These are phyloP conservation scores for Ploceus nigricollis DNA, from an alignment of 2,113 vertebrate genomes.

Conservation along the genomic window DNA sequence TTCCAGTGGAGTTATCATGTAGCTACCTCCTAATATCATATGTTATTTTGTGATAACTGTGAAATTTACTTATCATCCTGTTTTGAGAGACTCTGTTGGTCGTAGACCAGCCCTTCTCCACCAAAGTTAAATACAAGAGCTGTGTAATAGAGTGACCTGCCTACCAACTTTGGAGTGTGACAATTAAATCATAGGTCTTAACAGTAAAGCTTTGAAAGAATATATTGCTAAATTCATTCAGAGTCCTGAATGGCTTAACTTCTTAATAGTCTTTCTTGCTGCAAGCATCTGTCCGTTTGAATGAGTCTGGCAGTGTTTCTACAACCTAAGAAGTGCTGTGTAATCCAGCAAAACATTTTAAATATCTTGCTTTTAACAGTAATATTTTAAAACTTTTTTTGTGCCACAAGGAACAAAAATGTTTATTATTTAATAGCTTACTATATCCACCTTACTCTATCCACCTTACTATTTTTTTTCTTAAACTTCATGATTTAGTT, in stretches of 20 bases:
- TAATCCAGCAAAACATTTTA: not conserved
- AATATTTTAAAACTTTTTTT: not conserved
- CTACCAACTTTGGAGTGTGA: slow-evolving; percentile 10
- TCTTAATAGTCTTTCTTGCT: not conserved
- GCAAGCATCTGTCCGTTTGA: not conserved
- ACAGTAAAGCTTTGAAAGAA: not conserved
- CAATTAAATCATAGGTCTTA: slow-evolving; percentile 20
- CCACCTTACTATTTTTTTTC: not conserved
- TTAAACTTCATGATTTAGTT: not conserved
- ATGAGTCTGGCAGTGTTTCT: not conserved
- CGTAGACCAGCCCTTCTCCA: slow-evolving; percentile 27
- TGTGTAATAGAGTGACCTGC: slow-evolving; percentile 12
- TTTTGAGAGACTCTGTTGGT: slow-evolving; percentile 50
- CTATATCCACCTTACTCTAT: not conserved
- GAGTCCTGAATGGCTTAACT: not conserved
- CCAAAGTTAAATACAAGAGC: slow-evolving; percentile 31
- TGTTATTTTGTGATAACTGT: slow-evolving; percentile 66
- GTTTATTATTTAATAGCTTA: not conserved
- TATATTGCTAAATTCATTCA: not conserved
- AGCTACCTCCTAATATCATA: slow-evolving; percentile 59
- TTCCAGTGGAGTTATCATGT: slow-evolving; percentile 69
- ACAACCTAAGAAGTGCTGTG: not conserved
- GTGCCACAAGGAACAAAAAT: not conserved
- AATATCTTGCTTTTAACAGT: not conserved
- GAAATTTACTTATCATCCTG: slow-evolving; percentile 60